A percentile compares a stretch with the other conserved stretches of the same genome.
Conservation (phyloP, 64 coral and sea anemone species). For the Montipora foliosa region DNA sequence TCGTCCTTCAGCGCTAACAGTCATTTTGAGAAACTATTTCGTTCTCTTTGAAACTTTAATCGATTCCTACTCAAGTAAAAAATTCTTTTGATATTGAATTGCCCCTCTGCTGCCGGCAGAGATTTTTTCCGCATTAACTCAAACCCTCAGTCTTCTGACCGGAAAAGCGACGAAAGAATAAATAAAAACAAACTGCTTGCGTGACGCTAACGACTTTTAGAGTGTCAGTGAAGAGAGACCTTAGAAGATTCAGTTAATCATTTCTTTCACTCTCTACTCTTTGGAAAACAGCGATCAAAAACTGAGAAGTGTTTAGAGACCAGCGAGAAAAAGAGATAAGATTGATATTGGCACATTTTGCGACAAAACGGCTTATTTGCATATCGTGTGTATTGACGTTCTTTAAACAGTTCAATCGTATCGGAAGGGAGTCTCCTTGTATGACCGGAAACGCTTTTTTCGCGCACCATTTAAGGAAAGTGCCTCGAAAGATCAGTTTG, state of each 20-base stretch:
- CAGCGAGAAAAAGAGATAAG: too few species aligned
- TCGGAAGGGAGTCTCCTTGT: slow-evolving; percentile 34
- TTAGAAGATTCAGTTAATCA: too few species aligned
- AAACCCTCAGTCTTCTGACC: background rate
- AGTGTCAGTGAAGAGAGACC: background rate
- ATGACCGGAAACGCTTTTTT: background rate
- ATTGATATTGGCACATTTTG: background rate
- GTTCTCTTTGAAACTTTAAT: slow-evolving; percentile 8
- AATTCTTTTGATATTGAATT: background rate
- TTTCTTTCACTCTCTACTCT: background rate
- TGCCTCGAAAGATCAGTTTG: background rate
- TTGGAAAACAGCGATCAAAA: background rate
- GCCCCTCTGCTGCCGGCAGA: too few species aligned
- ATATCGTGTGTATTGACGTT: background rate
- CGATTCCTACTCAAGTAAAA: background rate
- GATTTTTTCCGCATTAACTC: background rate
- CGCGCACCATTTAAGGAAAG: slow-evolving; percentile 26
- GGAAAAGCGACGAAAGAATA: slow-evolving; percentile 1
- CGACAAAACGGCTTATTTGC: background rate
- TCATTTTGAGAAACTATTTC: slow-evolving; percentile 1
- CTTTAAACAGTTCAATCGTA: background rate
- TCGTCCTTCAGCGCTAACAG: slow-evolving; percentile 26
- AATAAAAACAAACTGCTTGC: background rate
- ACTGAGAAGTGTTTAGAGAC: background rate
- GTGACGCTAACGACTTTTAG: background rate